A percentile compares a stretch with the other conserved stretches of the same genome.
Conservation (phyloP, 2,888 invertebrate genomes). For the Allacma fusca region DNA sequence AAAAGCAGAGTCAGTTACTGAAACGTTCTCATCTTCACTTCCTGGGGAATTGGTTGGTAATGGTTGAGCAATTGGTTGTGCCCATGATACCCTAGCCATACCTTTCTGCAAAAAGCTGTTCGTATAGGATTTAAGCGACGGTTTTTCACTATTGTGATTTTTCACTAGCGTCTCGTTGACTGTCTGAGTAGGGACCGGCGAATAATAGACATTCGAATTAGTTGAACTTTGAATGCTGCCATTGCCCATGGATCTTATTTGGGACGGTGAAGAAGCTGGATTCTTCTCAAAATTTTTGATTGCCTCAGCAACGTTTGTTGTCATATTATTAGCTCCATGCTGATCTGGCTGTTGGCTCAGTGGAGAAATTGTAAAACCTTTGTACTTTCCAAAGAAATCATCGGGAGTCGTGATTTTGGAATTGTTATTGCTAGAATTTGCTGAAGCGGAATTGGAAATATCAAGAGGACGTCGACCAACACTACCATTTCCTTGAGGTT, state of each 20-base stretch:
- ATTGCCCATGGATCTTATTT: constrained; percentile 9
- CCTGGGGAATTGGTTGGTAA: constrained; percentile 51
- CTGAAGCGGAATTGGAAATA: constrained; percentile 24
- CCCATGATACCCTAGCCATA: constrained; percentile 57
- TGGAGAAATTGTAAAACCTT: constrained; percentile 81
- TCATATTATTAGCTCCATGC: constrained; percentile 17
- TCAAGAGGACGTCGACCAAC: constrained; percentile 23
- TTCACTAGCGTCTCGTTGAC: constrained; percentile 44
- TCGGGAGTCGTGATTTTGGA: constrained; percentile 34
- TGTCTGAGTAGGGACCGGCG: constrained; percentile 50
- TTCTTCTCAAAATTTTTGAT: constrained; percentile 49
- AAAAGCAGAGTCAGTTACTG: constrained; percentile 53
- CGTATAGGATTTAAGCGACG: constrained; percentile 43
- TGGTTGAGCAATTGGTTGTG: constrained; percentile 58
- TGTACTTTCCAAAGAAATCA: constrained; percentile 83
- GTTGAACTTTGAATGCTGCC: constrained; percentile 50
- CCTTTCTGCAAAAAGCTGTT: constrained; percentile 53
- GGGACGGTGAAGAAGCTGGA: constrained; percentile 3
- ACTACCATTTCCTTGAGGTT: constrained; percentile 28
- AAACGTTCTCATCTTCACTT: constrained; percentile 44
- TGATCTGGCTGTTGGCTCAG: constrained; percentile 62
- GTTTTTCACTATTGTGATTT: constrained; percentile 43
- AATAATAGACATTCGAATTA: constrained; percentile 57
- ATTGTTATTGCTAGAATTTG: constrained; percentile 37
- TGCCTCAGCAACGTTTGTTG: constrained; percentile 19